phyloP scores from a whole-genome alignment of 2,113 vertebrate genomes.

The Thunnus thynnus region DNA sequence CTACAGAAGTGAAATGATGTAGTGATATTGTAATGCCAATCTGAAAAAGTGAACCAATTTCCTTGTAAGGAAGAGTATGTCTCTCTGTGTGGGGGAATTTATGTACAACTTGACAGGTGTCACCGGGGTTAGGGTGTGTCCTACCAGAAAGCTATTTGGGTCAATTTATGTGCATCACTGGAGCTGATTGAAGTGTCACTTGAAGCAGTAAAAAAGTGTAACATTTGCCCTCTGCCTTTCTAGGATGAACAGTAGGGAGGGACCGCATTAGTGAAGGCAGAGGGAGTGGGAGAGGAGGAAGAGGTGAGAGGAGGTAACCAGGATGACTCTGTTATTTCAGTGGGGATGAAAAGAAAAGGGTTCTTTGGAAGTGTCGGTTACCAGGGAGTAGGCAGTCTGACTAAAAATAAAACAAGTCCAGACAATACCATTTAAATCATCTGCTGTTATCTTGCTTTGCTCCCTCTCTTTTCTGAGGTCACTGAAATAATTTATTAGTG shows the following conservation, averaged over 20 bases:
- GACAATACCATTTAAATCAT: conserved; percentile 63
- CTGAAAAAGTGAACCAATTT: no score
- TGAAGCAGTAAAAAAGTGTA: conserved; percentile 9
- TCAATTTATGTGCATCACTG: background rate
- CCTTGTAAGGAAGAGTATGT: no score
- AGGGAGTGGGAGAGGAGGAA: conserved; percentile 35
- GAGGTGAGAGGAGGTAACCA: conserved; percentile 21
- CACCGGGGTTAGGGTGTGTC: no score
- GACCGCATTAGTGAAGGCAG: conserved; percentile 9
- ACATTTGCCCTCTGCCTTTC: conserved; percentile 10
- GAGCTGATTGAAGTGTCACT: background rate
- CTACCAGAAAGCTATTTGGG: background rate
- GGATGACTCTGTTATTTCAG: conserved; percentile 33
- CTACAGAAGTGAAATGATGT: no score
- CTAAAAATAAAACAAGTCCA: conserved; percentile 16
- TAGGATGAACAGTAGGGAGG: conserved; percentile 28
- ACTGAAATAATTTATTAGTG: conserved; percentile 18
- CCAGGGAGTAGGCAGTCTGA: conserved; percentile 40
- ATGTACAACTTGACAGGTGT: no score
- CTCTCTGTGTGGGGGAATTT: background rate
- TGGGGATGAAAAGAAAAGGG: conserved; percentile 12
- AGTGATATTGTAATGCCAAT: no score
- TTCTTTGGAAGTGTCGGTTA: background rate
- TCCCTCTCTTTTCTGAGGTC: conserved; percentile 28
- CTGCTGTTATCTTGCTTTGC: conserved; percentile 18